Evolutionary conservation across 2,113 vertebrate species (phyloP).

Genomic region (Gnathonemus echidnorhynchus): DNA sequence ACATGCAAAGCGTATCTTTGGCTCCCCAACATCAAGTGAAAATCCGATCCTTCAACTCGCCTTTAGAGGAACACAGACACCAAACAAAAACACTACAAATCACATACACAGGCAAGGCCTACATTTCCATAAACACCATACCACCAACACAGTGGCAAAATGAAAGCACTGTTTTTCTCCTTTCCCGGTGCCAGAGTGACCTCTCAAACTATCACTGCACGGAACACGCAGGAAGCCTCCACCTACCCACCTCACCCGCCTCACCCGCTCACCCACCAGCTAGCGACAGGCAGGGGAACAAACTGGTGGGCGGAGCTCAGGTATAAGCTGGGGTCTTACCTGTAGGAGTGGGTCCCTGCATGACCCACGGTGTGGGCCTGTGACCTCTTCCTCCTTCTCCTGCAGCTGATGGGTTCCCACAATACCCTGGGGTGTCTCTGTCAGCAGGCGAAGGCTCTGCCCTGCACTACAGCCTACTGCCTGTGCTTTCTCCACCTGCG

Average conservation of each 20-base stretch:
- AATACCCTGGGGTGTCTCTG: slow-evolving; percentile 11
- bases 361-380: slow-evolving; percentile 1
- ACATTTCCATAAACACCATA: neutral
- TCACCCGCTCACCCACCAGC: neutral
- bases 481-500: slow-evolving; percentile 20
- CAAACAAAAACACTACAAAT: neutral
- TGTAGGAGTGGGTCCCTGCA: slow-evolving; percentile 11
- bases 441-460: slow-evolving; percentile 16
- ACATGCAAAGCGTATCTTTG: neutral
- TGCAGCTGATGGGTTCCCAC: slow-evolving; percentile 15
- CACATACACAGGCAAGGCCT: neutral
- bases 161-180: neutral
- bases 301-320: neutral
- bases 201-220: neutral
- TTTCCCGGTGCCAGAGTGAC: neutral
- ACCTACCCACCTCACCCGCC: neutral
- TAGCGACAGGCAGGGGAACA: neutral
- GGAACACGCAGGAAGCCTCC: neutral
- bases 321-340: slow-evolving; percentile 13
- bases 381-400: slow-evolving; percentile 16
- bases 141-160: neutral
- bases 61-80: neutral
- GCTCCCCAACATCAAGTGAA: neutral
- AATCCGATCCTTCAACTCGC: neutral
- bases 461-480: slow-evolving; percentile 20